Evolutionary conservation across 2,888 invertebrate genomes (phyloP).

Genomic region (Tipula unca): DNA sequence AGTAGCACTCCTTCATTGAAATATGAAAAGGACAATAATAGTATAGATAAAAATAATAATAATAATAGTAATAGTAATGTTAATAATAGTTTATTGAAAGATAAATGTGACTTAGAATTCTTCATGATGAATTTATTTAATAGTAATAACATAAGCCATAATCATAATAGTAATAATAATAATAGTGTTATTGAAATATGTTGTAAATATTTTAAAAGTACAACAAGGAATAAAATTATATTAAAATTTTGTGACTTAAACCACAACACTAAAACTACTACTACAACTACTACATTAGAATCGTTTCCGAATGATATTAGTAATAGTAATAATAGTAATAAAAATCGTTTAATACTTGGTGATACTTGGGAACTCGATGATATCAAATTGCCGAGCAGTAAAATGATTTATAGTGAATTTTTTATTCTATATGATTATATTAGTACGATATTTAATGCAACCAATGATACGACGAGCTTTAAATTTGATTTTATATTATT

Average conservation of each 20-base stretch:
- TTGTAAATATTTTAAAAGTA: constrained; percentile 1
- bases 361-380: constrained; percentile 2
- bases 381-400: constrained; percentile 21
- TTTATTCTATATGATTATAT: constrained; percentile 40
- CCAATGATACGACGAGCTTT: constrained; percentile 25
- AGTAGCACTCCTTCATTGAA: neutral
- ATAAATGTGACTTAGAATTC: neutral
- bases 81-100: neutral
- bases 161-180: neutral
- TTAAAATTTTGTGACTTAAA: neutral
- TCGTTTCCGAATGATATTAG: neutral
- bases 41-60: constrained; percentile 20
- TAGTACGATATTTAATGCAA: constrained; percentile 22
- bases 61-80: constrained; percentile 22
- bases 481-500: constrained; percentile 41
- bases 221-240: neutral
- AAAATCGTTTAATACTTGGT: neutral
- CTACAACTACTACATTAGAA: neutral
- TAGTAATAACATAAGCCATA: neutral
- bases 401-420: constrained; percentile 30
- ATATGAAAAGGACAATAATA: neutral
- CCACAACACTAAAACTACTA: neutral
- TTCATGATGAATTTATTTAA: neutral
- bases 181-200: neutral
- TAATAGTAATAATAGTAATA: neutral